Conservation (phyloP, 2,888 invertebrate species). For the Hyposoter dolosus region DNA sequence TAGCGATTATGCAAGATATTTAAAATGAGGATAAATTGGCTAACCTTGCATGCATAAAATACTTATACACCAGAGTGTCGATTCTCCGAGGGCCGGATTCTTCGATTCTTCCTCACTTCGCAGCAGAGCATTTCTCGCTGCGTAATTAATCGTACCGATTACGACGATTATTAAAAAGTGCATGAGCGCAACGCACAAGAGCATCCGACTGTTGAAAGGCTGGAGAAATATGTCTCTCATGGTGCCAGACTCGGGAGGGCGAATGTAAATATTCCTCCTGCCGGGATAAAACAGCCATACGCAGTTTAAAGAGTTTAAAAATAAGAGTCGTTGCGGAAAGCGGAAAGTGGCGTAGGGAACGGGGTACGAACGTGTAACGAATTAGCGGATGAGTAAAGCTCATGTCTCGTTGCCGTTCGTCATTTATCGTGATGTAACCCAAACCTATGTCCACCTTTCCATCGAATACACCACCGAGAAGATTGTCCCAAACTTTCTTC, state of each 20-base stretch:
- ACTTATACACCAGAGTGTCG: conserved; percentile 88
- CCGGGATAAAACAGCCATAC: not conserved
- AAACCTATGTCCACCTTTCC: conserved; percentile 87
- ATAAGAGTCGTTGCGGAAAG: too few species aligned
- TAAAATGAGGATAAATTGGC: not conserved
- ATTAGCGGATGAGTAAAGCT: conserved; percentile 88
- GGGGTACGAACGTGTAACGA: conserved; percentile 86
- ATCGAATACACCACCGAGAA: conserved; percentile 87
- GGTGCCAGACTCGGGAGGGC: conserved; percentile 87
- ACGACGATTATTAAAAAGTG: conserved; percentile 85
- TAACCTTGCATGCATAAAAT: conserved; percentile 89
- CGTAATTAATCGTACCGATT: conserved; percentile 85
- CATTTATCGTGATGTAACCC: conserved; percentile 87
- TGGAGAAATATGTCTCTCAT: conserved; percentile 88
- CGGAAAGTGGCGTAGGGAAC: too few species aligned
- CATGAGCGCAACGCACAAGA: conserved; percentile 86
- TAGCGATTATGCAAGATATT: not conserved
- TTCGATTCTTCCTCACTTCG: conserved; percentile 81
- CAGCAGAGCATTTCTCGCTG: conserved; percentile 75
- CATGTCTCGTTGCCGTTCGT: conserved; percentile 86
- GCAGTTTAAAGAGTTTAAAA: too few species aligned
- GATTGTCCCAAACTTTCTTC: conserved; percentile 88
- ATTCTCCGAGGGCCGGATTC: conserved; percentile 85
- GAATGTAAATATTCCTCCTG: conserved; percentile 88
- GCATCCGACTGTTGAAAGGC: conserved; percentile 87